Conservation (phyloP, 2,888 invertebrate species). For the Ganaspis brasiliensis region DNA sequence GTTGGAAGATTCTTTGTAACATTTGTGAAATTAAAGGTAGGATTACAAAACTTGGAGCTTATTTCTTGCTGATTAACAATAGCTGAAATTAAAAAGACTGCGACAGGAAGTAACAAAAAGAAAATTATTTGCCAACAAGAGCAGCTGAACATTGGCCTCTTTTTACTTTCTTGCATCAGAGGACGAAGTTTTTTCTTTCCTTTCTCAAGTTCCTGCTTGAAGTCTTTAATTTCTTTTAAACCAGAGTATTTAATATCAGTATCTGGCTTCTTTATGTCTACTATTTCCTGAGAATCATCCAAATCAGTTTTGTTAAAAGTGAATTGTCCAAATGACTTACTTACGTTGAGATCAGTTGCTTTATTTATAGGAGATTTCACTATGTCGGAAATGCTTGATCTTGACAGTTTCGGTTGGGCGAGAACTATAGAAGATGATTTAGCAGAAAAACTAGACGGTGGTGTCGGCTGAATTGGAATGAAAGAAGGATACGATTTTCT, state of each 20-base stretch:
- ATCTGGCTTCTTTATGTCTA: background rate
- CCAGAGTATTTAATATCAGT: background rate
- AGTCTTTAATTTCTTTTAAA: background rate
- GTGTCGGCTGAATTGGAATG: background rate
- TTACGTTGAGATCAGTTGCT: background rate
- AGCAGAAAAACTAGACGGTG: background rate
- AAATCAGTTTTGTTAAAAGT: background rate
- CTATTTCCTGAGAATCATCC: background rate
- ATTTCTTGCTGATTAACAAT: constrained; percentile 53
- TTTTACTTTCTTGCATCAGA: background rate
- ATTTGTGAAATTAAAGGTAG: constrained; percentile 63
- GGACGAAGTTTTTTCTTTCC: constrained; percentile 2
- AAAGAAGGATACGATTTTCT: constrained; percentile 1
- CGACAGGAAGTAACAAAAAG: constrained; percentile 53
- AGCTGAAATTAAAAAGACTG: constrained; percentile 42
- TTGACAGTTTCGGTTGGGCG: background rate
- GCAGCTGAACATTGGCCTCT: constrained; percentile 6
- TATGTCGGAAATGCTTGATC: constrained; percentile 8
- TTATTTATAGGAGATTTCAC: background rate
- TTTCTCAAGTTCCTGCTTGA: constrained; percentile 6
- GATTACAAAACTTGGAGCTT: constrained; percentile 56
- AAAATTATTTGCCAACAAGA: constrained; percentile 51
- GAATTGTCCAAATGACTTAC: constrained; percentile 25
- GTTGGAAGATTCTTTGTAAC: constrained; percentile 63
- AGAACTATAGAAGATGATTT: background rate